phyloP scores from a whole-genome alignment of 1,140 invertebrate genomes.

The Proctacanthus coquilletti region DNA sequence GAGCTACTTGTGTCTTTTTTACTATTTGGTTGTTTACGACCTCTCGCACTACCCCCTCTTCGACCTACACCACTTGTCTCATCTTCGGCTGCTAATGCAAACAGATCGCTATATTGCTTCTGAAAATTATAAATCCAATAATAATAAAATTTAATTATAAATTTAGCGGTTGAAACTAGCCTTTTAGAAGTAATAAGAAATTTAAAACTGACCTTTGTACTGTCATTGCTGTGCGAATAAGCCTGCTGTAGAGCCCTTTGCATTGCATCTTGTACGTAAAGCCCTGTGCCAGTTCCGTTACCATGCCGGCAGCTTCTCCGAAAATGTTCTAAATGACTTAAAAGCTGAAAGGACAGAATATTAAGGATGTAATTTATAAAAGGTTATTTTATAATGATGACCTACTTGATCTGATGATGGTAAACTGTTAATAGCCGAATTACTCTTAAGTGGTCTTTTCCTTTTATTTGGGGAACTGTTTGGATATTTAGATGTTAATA shows the following conservation, averaged over 20 bases:
- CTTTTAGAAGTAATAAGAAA: background rate
- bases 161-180: background rate
- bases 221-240: slow-evolving; percentile 64
- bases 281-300: slow-evolving; percentile 36
- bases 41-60: slow-evolving; percentile 23
- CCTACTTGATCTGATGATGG: slow-evolving; percentile 40
- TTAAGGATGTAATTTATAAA: background rate
- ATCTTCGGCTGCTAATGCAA: slow-evolving; percentile 78
- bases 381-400: slow-evolving; percentile 8
- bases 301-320: slow-evolving; percentile 52
- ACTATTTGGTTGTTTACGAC: slow-evolving; percentile 20
- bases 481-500: slow-evolving; percentile 64
- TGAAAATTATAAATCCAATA: slow-evolving; percentile 29
- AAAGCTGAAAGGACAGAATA: slow-evolving; percentile 41
- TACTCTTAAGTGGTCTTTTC: slow-evolving; percentile 58
- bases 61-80: slow-evolving; percentile 36
- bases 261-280: slow-evolving; percentile 61
- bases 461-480: slow-evolving; percentile 77
- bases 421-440: slow-evolving; percentile 38
- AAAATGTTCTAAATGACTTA: slow-evolving; percentile 84
- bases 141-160: slow-evolving; percentile 3
- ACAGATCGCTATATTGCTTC: slow-evolving; percentile 81
- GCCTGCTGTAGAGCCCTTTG: slow-evolving; percentile 74
- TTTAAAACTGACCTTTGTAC: slow-evolving; percentile 34
- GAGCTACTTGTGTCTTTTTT: slow-evolving; percentile 26